Percentiles rank a stretch among this genome's conserved stretches.
Conservation (phyloP, 2,797 vertebrate species). For the Typhlichthys eigenmanni region DNA sequence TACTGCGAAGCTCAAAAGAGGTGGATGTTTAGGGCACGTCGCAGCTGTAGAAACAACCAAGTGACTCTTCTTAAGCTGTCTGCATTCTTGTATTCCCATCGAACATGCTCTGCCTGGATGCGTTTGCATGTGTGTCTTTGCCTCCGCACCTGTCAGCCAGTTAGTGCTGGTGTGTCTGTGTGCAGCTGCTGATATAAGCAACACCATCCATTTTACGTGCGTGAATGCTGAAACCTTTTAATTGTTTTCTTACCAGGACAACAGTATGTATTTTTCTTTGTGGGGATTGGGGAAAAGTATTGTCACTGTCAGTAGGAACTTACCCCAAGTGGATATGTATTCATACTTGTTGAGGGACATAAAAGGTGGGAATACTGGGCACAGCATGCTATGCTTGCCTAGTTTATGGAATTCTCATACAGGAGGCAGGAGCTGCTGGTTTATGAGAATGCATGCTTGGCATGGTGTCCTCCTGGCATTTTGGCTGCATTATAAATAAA, state of each 20-base stretch:
- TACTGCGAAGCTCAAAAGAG: conserved; percentile 43
- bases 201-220: conserved; percentile 52
- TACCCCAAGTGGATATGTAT: conserved; percentile 12
- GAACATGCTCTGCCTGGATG: conserved; percentile 50
- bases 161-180: conserved; percentile 8
- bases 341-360: conserved; percentile 13
- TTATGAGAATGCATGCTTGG: no score
- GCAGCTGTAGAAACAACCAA: conserved; percentile 74
- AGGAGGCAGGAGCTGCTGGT: no score
- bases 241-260: conserved; percentile 49
- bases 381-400: no score
- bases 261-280: no score
- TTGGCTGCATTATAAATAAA: no score
- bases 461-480: no score
- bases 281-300: no score
- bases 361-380: no score
- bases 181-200: conserved; percentile 14
- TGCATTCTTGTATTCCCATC: conserved; percentile 69
- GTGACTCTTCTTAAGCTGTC: conserved; percentile 67
- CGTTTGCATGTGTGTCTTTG: conserved; percentile 13
- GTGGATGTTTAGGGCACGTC: conserved; percentile 32
- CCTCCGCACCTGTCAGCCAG: neutral
- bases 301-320: no score
- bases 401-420: no score
- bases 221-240: conserved; percentile 51